Evolutionary conservation across 1,140 invertebrate species (phyloP), one percentile per base, ranked within the genome.

Genomic region (Musca domestica): DNA sequence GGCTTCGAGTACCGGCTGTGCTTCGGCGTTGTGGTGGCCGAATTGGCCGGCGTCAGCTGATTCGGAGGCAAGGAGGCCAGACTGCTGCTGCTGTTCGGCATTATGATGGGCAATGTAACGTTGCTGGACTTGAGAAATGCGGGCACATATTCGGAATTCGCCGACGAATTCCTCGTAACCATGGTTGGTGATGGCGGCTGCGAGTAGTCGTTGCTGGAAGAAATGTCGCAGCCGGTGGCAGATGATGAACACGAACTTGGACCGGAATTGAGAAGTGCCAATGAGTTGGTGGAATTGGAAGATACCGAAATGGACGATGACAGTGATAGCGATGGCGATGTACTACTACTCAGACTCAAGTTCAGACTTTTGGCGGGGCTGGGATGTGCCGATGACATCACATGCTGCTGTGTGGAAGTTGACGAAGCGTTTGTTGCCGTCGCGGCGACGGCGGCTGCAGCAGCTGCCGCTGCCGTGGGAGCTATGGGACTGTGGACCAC

Each of bases 21-120:
- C 65, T 81, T 81, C 14, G 78, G 78, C 14, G 78, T 81, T 58
- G 73, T 81, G 19, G 78, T 74, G 14, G 78, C 79, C 10, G 76
- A 79, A 63, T 70, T 78, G 15, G 67, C 67, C 9, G 74, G 71
- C 19, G 67, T 65, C 34, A 47, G 12, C 12, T 47, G 49, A 22
- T 66, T 64, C 6, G 63, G 67, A 14, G 67, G 70, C 64, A 71
- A 71, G 63, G 71, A 67, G 4, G 69, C 51, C 15, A 74, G 68
- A 47, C 68, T 64, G 20, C 69, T 71, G 61, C n/a, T 69, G 65
- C 54, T 58, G 25, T 65, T 73, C 10, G 70, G 67, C 17, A 71
- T 70, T 34, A 69, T 75, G 25, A 80, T 72, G 10, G 78, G 76
- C 72, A 80, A 64, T 23, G 78, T 80, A 9, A 80, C 64, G 10